Conservation (phyloP, 2,888 invertebrate genomes). For the Agrotis clavis region DNA sequence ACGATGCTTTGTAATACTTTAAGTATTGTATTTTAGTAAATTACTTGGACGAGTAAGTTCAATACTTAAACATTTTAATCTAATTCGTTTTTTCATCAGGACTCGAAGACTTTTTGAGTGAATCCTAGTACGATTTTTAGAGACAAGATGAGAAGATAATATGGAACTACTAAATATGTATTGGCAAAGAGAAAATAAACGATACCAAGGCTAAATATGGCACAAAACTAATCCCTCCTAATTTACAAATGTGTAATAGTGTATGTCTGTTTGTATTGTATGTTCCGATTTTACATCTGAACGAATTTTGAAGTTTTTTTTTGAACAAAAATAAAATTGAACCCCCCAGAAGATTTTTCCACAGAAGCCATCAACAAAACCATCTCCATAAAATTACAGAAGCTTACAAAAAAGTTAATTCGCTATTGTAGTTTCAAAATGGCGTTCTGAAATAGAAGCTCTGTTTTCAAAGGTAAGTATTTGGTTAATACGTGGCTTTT, state of each 20-base stretch:
- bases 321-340: too few species aligned
- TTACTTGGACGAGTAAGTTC: not conserved
- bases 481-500: conserved; percentile 25
- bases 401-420: not conserved
- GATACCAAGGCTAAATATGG: not conserved
- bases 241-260: too few species aligned
- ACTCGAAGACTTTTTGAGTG: not conserved
- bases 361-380: not conserved
- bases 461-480: conserved; percentile 19
- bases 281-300: too few species aligned
- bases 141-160: not conserved
- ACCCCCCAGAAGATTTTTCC: too few species aligned
- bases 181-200: not conserved
- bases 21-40: too few species aligned
- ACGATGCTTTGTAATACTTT: too few species aligned
- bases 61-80: not conserved
- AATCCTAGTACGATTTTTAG: accelerated
- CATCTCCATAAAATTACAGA: not conserved
- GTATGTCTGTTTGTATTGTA: too few species aligned
- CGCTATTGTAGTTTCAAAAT: not conserved
- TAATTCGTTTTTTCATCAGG: not conserved
- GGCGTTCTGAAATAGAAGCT: not conserved
- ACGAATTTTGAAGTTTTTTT: too few species aligned
- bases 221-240: not conserved
- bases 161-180: not conserved